These are phyloP conservation scores for Tiliqua scincoides DNA, from an alignment of 2,113 vertebrate species.

Conservation along the genomic window DNA sequence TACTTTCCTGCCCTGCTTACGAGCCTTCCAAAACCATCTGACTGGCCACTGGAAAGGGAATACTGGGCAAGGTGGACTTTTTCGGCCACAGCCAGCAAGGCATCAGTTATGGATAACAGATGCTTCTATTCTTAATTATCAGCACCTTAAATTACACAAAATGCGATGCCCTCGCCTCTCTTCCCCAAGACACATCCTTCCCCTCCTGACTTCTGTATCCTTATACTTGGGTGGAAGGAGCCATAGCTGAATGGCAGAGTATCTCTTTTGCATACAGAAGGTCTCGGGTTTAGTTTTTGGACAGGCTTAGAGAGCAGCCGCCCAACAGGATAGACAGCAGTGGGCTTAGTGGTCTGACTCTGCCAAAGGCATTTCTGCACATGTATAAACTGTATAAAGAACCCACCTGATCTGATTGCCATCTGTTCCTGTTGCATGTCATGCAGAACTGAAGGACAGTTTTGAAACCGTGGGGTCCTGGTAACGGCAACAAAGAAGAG, in stretches of 20 bases:
- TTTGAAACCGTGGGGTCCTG: not conserved
- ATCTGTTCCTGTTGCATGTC: no score
- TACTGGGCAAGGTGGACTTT: not conserved
- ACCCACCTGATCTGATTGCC: no score
- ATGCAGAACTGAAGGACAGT: not conserved
- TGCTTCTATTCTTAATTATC: not conserved
- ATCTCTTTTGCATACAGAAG: not conserved
- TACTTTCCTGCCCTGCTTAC: not conserved
- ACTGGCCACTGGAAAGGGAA: not conserved
- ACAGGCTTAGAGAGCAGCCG: no score
- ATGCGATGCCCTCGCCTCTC: no score
- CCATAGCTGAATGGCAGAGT: not conserved
- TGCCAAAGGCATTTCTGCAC: no score
- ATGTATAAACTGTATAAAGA: no score
- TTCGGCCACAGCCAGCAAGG: not conserved
- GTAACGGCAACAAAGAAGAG: not conserved
- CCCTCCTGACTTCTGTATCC: no score
- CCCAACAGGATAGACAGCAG: not conserved
- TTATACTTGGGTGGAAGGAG: no score
- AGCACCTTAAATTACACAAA: no score
- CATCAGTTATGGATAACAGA: not conserved
- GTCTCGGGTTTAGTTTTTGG: not conserved
- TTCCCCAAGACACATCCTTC: not conserved
- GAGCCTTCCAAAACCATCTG: not conserved
- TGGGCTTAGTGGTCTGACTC: not conserved